These are phyloP conservation scores for Nestor notabilis DNA, from an alignment of 2,113 vertebrate genomes.

Conservation along the genomic window DNA sequence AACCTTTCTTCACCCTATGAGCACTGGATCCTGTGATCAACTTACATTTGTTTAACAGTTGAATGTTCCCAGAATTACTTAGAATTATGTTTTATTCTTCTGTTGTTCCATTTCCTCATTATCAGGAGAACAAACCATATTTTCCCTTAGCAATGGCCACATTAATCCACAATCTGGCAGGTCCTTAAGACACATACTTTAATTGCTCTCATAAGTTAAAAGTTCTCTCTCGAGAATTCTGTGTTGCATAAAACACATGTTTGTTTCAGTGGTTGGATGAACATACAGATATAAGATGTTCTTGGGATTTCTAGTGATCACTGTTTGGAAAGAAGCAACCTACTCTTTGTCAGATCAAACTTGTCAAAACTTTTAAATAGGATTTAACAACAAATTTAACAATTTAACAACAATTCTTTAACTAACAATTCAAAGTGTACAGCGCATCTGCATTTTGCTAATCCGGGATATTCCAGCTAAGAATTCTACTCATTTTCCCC, in stretches of 20 bases:
- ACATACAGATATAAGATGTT: background rate
- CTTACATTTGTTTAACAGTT: background rate
- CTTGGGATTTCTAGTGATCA: conserved; percentile 2
- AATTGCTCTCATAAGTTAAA: background rate
- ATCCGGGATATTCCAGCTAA: background rate
- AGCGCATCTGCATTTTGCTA: background rate
- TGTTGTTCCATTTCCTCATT: background rate
- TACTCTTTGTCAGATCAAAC: background rate
- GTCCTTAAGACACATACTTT: background rate
- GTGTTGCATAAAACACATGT: background rate
- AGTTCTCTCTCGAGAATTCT: background rate
- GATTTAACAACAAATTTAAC: too few relatives aligned
- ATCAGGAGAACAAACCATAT: background rate
- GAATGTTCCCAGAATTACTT: background rate
- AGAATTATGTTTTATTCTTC: background rate
- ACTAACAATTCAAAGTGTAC: background rate
- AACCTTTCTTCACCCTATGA: background rate
- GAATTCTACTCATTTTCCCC: background rate
- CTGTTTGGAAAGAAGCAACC: background rate
- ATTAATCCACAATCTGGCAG: conserved; percentile 10
- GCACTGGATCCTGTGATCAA: background rate
- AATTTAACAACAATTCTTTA: too few relatives aligned
- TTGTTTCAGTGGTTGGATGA: conserved; percentile 9
- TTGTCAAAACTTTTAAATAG: background rate
- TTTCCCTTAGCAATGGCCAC: background rate